Conservation (phyloP, 2,797 vertebrate species). For the Neosalanx taihuensis region DNA sequence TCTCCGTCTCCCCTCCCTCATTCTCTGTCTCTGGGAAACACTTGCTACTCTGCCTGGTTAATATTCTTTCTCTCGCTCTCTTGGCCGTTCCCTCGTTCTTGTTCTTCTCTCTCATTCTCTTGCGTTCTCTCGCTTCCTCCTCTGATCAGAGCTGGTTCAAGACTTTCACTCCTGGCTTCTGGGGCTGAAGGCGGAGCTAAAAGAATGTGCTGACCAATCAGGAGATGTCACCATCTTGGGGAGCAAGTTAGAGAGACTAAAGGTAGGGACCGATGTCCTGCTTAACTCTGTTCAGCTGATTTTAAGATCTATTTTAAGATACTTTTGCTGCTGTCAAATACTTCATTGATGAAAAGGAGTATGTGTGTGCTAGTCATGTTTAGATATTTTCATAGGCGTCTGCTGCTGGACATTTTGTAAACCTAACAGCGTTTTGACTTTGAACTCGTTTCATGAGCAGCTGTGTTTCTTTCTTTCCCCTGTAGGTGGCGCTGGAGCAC, state of each 20-base stretch:
- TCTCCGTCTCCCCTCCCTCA: background rate
- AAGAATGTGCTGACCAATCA: slow-evolving; percentile 77
- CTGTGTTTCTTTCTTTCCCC: slow-evolving; percentile 12
- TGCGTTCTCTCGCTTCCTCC: background rate
- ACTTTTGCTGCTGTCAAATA: background rate
- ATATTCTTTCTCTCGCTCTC: background rate
- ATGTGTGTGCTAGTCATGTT: too few species aligned
- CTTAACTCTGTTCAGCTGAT: background rate
- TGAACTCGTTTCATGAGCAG: background rate
- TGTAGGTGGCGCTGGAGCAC: slow-evolving; percentile 75
- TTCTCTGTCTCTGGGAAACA: slow-evolving; percentile 1
- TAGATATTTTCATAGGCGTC: too few species aligned
- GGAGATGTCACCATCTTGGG: slow-evolving; percentile 79
- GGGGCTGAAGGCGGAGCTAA: slow-evolving; percentile 74
- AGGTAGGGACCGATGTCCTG: slow-evolving; percentile 70
- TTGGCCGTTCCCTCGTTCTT: background rate
- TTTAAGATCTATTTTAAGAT: background rate
- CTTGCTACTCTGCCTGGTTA: too few species aligned
- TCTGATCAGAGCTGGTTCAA: slow-evolving; percentile 79
- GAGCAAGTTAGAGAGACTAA: slow-evolving; percentile 79
- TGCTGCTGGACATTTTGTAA: too few species aligned
- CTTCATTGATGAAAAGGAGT: background rate
- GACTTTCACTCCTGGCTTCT: slow-evolving; percentile 87
- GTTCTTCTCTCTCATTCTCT: background rate
- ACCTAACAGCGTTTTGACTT: background rate